Evolutionary conservation across 2,888 invertebrate genomes (phyloP), one percentile per base, ranked within the genome.

Genomic region (Tipula unca): DNA sequence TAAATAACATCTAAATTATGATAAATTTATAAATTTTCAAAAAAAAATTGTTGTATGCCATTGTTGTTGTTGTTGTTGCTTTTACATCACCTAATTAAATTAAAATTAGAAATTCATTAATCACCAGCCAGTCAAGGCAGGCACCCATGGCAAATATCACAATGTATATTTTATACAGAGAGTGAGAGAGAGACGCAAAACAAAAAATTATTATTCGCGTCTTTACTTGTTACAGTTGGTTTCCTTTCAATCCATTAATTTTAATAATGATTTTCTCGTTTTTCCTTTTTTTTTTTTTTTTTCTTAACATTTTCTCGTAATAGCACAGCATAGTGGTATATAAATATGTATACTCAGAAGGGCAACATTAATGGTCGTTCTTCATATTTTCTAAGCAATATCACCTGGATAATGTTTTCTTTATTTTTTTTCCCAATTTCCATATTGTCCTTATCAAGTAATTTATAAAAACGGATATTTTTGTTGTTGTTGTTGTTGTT

Each of bases 181-280:
- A 48, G 39, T 14, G n/a, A n/a, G n/a, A n/a, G n/a, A n/a, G n/a
- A n/a, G n/a, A n/a, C n/a, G n/a, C n/a, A n/a, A n/a, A 69, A 69
- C 8, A 48, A 48, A 69, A 69, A 10, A 69, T 69, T 69, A 69
- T 69, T 69, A 69, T 69, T 69, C 69, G 69, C 69, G 69, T 69
- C 69, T 69, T 69, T 69, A 69, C 69, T 69, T 69, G 69, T 69
- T 69, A 69, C 69, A 69, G 69, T 69, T 69, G 69, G 69, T 69
- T 69, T 69, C 69, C 69, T 69, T 69, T 69, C 69, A 25, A 69
- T 69, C 69, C 69, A 69, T 69, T 69, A 69, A 69, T 69, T 69
- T 69, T 69, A 69, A 69, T 69, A 69, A 69, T 69, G 69, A 69
- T 69, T 69, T 69, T 69, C 69, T 69, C 69, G 69, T 69, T 69